These are phyloP conservation scores for Mobula birostris DNA, from an alignment of 2,113 vertebrate species.

Conservation along the genomic window DNA sequence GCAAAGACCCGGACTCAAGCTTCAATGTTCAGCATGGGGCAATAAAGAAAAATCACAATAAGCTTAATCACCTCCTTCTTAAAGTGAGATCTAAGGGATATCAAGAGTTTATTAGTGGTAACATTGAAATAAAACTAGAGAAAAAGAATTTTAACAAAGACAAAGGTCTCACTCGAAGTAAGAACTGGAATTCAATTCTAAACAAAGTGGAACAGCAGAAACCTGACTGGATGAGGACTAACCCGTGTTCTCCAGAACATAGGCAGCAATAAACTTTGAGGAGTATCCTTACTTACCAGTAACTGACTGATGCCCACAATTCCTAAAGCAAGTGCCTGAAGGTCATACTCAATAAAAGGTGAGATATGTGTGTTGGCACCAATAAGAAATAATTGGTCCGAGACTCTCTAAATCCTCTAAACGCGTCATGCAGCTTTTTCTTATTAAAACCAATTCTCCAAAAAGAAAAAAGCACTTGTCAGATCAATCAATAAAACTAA, in stretches of 20 bases:
- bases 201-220: too few relatives aligned
- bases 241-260: not conserved
- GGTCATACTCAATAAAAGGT: not conserved
- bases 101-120: not conserved
- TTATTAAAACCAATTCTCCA: slow-evolving; percentile 25
- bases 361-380: not conserved
- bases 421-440: not conserved
- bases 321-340: not conserved
- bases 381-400: not conserved
- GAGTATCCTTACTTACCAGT: not conserved
- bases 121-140: not conserved
- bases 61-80: too few relatives aligned
- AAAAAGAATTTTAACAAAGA: too few relatives aligned
- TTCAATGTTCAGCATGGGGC: too few relatives aligned
- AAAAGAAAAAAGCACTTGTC: not conserved
- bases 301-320: too few relatives aligned
- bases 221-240: too few relatives aligned
- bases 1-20: too few relatives aligned
- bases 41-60: too few relatives aligned
- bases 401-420: slow-evolving; percentile 17
- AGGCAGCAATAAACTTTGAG: not conserved
- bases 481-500: slow-evolving; percentile 37
- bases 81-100: not conserved
- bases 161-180: too few relatives aligned
- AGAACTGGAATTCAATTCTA: too few relatives aligned